Base-by-base conservation (phyloP, 2,888 invertebrate species). In the Linnaemya tessellans region DNA sequence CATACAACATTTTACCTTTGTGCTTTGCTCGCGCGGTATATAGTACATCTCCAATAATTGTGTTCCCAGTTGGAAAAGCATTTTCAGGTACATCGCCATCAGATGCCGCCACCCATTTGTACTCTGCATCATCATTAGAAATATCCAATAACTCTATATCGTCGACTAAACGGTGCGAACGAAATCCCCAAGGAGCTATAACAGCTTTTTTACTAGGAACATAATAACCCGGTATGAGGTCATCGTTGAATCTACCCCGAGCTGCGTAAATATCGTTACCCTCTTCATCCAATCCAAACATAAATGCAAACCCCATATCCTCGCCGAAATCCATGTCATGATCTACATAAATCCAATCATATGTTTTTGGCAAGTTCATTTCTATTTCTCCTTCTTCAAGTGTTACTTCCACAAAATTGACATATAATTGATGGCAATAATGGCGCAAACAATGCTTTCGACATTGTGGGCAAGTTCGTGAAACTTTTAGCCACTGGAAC, bases 241-340 rank as follows among this genome's bases (percentile, higher is more conserved):
- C 91, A 2, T 89, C 88, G 9, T 78, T 56, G 10, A 60, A 86
- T 51, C 87, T 89, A 0, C 84, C 89, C 3, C 91, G 88, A 0
- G 91, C 90, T 13, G 91, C 91, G 84, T 90, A 91, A 0, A 90
- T 89, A 38, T 89, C 88, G 38, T 87, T 82, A 0, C 89, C 91
- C 0, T 90, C 87, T 0, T 88, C 86, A 74, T 90, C 89, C 10
- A 89, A 88, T 7, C 91, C 91, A 41, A 88, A 88, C 77, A 88
- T 86, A 1, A 90, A 85, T 10, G 88, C 90, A n/a, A 88, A 89
- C 0, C 87, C 86, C 7, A 88, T 86, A 8, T 86, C 65, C 1
- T 74, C 51, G 38, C 81, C 43, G 7, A 54, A 35, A 25, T 75
- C 64, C 43, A 73, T 80, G 11, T 56, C 51, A 0, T 68, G 70